These are phyloP conservation scores for Mustelus asterias DNA, from an alignment of 2,113 vertebrate genomes.

Conservation along the genomic window DNA sequence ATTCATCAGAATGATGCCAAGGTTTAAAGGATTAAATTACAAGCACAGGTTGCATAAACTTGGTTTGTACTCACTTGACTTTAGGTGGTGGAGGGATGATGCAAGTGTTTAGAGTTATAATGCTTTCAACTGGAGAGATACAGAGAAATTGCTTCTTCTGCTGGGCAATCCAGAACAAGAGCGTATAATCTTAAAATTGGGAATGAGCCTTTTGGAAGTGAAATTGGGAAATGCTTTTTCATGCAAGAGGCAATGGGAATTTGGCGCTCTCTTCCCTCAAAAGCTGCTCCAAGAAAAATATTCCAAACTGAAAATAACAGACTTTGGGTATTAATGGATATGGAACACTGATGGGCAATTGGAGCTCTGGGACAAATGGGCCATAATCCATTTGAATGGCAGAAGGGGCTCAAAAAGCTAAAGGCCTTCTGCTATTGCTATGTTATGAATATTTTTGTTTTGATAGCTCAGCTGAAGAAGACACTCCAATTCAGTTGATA, in stretches of 20 bases:
- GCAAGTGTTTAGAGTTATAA: neutral
- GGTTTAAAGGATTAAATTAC: neutral
- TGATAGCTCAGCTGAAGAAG: neutral
- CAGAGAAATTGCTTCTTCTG: neutral
- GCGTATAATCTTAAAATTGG: neutral
- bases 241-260: neutral
- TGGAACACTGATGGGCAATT: neutral
- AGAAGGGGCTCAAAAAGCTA: neutral
- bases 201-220: neutral
- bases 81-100: neutral
- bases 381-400: neutral
- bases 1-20: neutral
- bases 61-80: neutral
- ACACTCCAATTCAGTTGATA: neutral
- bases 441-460: neutral
- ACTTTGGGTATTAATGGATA: neutral
- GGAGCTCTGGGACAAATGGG: neutral
- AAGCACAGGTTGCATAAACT: neutral
- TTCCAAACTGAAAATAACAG: neutral
- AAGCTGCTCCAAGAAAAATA: neutral
- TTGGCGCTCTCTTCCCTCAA: neutral
- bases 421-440: neutral
- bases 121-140: neutral
- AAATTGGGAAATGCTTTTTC: neutral
- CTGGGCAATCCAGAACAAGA: neutral